These are phyloP conservation scores for Philhelius pedissequus DNA, from an alignment of 2,888 invertebrate species.

Conservation along the genomic window DNA sequence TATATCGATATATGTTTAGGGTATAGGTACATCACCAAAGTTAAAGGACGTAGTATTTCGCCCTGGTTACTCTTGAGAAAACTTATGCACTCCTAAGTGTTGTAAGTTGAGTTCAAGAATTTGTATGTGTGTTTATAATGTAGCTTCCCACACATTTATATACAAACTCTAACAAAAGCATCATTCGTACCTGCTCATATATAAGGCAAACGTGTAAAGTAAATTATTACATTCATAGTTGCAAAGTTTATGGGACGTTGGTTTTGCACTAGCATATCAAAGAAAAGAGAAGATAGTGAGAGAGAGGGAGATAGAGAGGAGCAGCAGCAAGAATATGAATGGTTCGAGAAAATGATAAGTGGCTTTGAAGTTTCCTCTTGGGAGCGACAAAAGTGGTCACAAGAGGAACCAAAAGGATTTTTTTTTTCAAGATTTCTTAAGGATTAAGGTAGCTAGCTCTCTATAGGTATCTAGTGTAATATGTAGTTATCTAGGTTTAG, in stretches of 20 bases:
- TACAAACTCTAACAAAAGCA: background rate
- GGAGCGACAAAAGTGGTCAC: conserved; percentile 46
- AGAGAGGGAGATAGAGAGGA: background rate
- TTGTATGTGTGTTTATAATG: conserved; percentile 22
- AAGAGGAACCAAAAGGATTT: conserved; percentile 7
- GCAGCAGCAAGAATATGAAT: conserved; percentile 38
- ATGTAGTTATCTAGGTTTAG: conserved; percentile 5
- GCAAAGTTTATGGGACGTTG: conserved; percentile 44
- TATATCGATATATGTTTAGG: too few species aligned
- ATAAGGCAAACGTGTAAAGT: conserved; percentile 17
- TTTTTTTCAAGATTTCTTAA: background rate
- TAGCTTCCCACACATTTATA: background rate
- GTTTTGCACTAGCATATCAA: conserved; percentile 20
- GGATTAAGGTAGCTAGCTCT: background rate
- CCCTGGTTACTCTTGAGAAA: conserved; percentile 22
- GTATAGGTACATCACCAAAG: background rate
- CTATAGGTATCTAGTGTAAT: background rate
- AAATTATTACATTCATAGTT: conserved; percentile 51
- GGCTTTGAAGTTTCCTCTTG: conserved; percentile 56
- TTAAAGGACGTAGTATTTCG: conserved; percentile 10
- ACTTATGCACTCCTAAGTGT: conserved; percentile 51
- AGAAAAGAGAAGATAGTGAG: background rate
- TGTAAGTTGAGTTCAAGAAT: conserved; percentile 52
- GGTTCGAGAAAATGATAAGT: conserved; percentile 59
- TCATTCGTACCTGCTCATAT: too few species aligned